These are phyloP conservation scores for Porites rus DNA, from an alignment of 92 coral and sea anemone genomes.

Conservation along the genomic window DNA sequence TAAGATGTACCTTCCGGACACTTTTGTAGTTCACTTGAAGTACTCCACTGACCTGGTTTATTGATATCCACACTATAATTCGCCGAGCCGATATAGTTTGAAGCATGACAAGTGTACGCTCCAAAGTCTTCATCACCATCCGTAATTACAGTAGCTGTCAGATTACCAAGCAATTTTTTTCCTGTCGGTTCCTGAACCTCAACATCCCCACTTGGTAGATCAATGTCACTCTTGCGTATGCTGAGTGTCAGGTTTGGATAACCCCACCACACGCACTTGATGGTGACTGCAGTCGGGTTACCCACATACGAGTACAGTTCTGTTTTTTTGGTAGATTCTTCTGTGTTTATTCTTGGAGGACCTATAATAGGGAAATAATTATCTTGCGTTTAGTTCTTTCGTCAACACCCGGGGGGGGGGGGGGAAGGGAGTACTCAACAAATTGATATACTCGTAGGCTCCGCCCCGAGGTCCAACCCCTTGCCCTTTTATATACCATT, in stretches of 20 bases:
- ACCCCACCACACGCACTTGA: constrained; percentile 80
- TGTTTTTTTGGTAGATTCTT: constrained; percentile 41
- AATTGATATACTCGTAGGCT: too few relatives aligned
- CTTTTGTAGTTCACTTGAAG: background rate
- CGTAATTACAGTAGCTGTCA: constrained; percentile 18
- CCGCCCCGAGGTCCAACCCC: too few relatives aligned
- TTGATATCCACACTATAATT: constrained; percentile 44
- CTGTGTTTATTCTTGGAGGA: constrained; percentile 75
- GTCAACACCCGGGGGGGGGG: too few relatives aligned
- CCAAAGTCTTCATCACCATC: constrained; percentile 60
- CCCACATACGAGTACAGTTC: constrained; percentile 75
- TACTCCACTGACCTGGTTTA: constrained; percentile 66
- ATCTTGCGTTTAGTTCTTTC: background rate
- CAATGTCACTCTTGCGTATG: constrained; percentile 31
- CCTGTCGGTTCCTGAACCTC: background rate
- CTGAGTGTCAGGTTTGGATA: constrained; percentile 64
- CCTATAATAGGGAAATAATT: constrained; percentile 36
- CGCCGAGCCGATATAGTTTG: constrained; percentile 52
- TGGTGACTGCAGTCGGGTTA: constrained; percentile 48
- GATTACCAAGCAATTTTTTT: background rate
- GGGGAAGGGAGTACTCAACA: too few relatives aligned
- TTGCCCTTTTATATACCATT: too few relatives aligned
- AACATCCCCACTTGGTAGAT: constrained; percentile 18
- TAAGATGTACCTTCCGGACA: background rate
- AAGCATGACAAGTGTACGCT: constrained; percentile 67